Base-by-base conservation (phyloP, 2,797 vertebrate genomes). In the Macrochelys suwanniensis region DNA sequence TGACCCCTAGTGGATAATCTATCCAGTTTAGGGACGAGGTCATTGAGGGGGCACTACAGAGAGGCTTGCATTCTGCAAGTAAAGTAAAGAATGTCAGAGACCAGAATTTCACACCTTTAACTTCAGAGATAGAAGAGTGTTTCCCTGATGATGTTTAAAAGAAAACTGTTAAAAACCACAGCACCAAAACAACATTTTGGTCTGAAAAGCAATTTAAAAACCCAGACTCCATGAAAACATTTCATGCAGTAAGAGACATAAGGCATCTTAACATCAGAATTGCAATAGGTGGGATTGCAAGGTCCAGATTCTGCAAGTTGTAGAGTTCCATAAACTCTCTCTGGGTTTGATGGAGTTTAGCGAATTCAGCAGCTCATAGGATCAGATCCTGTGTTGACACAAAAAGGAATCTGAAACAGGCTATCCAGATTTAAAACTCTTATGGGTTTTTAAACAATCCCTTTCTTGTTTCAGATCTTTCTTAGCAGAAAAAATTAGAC, bases 21-120 rank as follows among this genome's bases (percentile, higher is more conserved):
- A 89, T 93, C 96, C 96, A 96, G 96, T 96, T 97, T 96, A 95
- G 92, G 95, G 83, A 83, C 76, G 42, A 92, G 89, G 94, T 95
- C 92, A 77, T 87, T 88, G 93, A 53, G 92, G 88, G 93, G 96
- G 50, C 94, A 81, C 56, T 65, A 89, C n/a, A 79, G 42, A 90
- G 89, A 93, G 82, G 31, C 82, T 88, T 25, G 84, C 31, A 80
- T 53, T 80, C 49, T 80, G 56, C 84, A 89, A 71, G 51, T 80
- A 86, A 94, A 94, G 85, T 28, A 85, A 94, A 87, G 45, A 74
- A 87, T 17, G 56, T 93, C 89, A 94, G 77, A 94, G 93, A 82
- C 3, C 82, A 91, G 87, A 89, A 91, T 88, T 96, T 93, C 84
- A 89, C 79, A 80, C 54, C 31, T 94, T 89, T 89, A 84, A 86